A percentile compares a stretch with the other conserved stretches of the same genome.
phyloP scores from a whole-genome alignment of 1,140 invertebrate species.

The Aphaenogaster floridana region DNA sequence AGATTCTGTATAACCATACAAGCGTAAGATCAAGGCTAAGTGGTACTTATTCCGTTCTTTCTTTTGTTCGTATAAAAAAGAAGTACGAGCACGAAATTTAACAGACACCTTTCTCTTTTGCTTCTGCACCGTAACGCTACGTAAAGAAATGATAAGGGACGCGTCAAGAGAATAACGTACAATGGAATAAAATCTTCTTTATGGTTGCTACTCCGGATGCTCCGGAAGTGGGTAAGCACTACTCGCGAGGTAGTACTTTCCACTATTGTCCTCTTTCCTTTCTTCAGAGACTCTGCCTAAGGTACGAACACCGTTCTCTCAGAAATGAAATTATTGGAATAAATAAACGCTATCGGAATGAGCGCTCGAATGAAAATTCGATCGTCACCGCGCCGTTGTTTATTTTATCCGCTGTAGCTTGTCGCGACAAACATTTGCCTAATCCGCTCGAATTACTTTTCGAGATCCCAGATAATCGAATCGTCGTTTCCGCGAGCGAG shows the following conservation, averaged over 20 bases:
- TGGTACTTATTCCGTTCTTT: not conserved
- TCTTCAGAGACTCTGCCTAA: not conserved
- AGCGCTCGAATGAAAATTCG: conserved; percentile 25
- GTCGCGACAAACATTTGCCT: not conserved
- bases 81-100: not conserved
- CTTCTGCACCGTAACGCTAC: not conserved
- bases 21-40: not conserved
- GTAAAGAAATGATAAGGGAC: conserved; percentile 16
- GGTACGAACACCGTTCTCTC: not conserved
- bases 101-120: not conserved
- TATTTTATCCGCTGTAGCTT: not conserved
- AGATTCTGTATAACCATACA: not conserved
- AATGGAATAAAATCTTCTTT: conserved; percentile 53
- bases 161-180: conserved; percentile 24
- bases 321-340: conserved; percentile 17
- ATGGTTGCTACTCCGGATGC: conserved; percentile 10
- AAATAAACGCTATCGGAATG: not conserved
- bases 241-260: conserved; percentile 8
- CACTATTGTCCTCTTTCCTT: conserved; percentile 27
- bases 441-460: conserved; percentile 30
- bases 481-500: not conserved
- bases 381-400: not conserved
- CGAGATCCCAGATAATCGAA: not conserved
- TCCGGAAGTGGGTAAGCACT: conserved; percentile 42
- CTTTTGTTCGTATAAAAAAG: not conserved